Evolutionary conservation across 2,888 invertebrate species (phyloP).

Genomic region (Athalia rosae): DNA sequence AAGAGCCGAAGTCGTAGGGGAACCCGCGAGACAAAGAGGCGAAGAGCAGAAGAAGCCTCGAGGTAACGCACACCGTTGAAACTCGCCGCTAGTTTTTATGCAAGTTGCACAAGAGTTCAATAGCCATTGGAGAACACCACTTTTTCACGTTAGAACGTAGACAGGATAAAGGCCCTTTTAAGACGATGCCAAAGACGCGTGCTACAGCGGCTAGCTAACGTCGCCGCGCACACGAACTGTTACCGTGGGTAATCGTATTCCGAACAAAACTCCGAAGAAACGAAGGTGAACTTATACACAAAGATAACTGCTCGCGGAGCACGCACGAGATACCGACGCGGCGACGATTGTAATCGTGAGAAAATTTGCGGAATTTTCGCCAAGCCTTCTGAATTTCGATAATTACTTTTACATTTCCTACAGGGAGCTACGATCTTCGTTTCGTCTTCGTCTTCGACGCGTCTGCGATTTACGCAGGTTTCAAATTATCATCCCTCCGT

Average conservation of each 20-base stretch:
- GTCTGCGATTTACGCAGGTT: not conserved
- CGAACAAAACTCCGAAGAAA: slow-evolving; percentile 8
- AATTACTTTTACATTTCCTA: not conserved
- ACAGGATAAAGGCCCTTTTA: slow-evolving; percentile 44
- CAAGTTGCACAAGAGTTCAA: slow-evolving; percentile 49
- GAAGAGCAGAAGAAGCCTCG: not conserved
- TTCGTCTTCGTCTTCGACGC: not conserved
- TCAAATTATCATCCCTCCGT: not conserved
- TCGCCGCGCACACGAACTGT: not conserved
- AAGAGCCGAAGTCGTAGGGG: not conserved
- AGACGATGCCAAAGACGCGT: slow-evolving; percentile 39
- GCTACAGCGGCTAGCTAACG: slow-evolving; percentile 8
- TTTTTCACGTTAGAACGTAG: slow-evolving; percentile 37
- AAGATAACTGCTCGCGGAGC: not conserved
- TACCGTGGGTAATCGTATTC: slow-evolving; percentile 35
- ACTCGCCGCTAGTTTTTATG: slow-evolving; percentile 43
- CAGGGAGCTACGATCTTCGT: too few relatives aligned
- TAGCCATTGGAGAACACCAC: slow-evolving; percentile 45
- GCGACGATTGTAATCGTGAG: slow-evolving; percentile 13
- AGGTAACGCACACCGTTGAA: not conserved
- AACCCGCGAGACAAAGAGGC: not conserved
- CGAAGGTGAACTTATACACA: slow-evolving; percentile 23
- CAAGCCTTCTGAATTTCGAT: not conserved
- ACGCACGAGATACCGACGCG: not conserved
- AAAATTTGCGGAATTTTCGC: not conserved